Percentiles rank a stretch among this genome's conserved stretches.
These are phyloP conservation scores for Atta texana DNA, from an alignment of 1,140 invertebrate genomes.

Conservation along the genomic window DNA sequence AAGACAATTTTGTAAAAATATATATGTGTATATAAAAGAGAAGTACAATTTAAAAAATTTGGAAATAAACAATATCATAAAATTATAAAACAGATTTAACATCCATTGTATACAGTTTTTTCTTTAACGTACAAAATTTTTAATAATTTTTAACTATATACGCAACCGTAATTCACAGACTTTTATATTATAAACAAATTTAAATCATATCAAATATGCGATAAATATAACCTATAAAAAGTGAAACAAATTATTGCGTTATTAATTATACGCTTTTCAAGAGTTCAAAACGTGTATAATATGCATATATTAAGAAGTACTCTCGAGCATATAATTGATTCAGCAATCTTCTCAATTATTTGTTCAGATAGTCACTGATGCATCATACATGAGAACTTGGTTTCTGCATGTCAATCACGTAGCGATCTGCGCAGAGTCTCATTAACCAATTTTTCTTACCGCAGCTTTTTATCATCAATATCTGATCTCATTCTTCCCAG, in stretches of 20 bases:
- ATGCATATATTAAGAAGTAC: neutral
- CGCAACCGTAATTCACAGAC: neutral
- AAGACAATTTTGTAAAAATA: neutral
- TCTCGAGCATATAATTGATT: conserved; percentile 39
- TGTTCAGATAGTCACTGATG: conserved; percentile 47
- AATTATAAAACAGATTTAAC: too few relatives aligned
- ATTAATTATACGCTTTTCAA: conserved; percentile 36
- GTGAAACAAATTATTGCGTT: neutral
- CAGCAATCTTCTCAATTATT: conserved; percentile 36
- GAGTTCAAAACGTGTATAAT: neutral
- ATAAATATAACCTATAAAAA: neutral
- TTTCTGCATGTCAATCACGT: conserved; percentile 36
- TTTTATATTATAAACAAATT: neutral
- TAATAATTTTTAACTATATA: too few relatives aligned
- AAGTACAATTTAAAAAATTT: too few relatives aligned
- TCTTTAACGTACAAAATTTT: neutral
- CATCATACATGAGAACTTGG: conserved; percentile 16
- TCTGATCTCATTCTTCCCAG: neutral
- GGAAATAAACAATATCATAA: too few relatives aligned
- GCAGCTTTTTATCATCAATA: conserved; percentile 10
- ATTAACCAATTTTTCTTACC: conserved; percentile 49
- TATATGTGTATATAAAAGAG: too few relatives aligned
- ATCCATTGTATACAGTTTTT: too few relatives aligned
- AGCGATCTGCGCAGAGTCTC: conserved; percentile 22
- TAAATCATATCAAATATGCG: neutral